A percentile compares a stretch with the other conserved stretches of the same genome.
These are phyloP conservation scores for Sebastes vulpes DNA, from an alignment of 2,797 vertebrate species.

Conservation along the genomic window DNA sequence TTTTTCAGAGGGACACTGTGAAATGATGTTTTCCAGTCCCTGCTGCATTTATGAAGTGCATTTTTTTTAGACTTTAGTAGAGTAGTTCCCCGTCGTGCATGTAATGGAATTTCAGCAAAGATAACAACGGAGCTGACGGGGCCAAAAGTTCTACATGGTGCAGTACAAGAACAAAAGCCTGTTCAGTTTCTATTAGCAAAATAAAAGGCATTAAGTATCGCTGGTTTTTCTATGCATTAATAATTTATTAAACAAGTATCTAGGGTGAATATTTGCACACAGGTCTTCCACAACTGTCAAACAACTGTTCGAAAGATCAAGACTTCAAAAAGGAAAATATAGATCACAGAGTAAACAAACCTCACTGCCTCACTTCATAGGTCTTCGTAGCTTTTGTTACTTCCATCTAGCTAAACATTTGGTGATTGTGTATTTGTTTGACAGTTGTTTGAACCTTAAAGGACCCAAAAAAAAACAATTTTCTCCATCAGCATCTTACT, in stretches of 20 bases:
- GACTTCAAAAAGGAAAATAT: neutral
- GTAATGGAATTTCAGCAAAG: conserved; percentile 21
- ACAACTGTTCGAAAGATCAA: neutral
- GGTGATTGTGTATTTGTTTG: neutral
- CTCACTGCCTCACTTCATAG: neutral
- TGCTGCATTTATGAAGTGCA: neutral
- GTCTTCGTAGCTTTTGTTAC: neutral
- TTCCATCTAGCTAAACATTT: neutral
- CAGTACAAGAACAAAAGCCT: neutral
- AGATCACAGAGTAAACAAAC: conserved; percentile 19
- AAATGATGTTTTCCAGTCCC: conserved; percentile 9
- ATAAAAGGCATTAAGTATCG: conserved; percentile 7
- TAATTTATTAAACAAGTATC: conserved; percentile 21
- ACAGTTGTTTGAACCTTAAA: neutral
- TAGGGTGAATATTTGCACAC: conserved; percentile 11
- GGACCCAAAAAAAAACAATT: neutral
- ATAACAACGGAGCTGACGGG: neutral
- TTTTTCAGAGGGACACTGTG: conserved; percentile 7
- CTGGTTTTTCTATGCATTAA: conserved; percentile 14
- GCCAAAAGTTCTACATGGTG: conserved; percentile 9
- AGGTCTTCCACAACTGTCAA: conserved; percentile 13
- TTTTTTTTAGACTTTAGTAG: neutral
- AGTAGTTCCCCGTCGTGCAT: neutral
- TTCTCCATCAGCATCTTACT: neutral
- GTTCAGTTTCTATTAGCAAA: neutral